phyloP scores from a whole-genome alignment of 2,113 vertebrate species.

The Leucopsar rothschildi region DNA sequence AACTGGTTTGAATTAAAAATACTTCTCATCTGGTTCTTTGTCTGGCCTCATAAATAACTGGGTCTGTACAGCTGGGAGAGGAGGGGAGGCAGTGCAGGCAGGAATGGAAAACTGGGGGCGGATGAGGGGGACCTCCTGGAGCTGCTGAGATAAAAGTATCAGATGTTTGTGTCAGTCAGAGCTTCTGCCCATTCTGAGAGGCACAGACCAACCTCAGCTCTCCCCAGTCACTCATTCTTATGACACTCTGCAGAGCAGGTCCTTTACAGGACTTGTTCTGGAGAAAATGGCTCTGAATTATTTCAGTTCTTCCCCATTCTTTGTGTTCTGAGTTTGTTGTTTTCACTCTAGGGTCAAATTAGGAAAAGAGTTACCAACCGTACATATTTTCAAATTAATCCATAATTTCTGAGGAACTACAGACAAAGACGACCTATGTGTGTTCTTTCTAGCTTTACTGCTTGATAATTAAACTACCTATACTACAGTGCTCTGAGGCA shows the following conservation, averaged over 20 bases:
- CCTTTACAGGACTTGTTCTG: neutral
- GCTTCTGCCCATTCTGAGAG: neutral
- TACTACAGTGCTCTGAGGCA: neutral
- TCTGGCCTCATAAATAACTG: constrained; percentile 13
- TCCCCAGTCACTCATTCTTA: neutral
- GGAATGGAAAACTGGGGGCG: neutral
- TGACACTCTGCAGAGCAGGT: neutral
- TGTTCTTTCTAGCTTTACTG: neutral
- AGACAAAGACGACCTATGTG: neutral
- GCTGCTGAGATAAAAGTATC: neutral
- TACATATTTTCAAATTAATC: neutral
- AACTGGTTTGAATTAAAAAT: constrained; percentile 45
- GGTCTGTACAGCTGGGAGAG: neutral
- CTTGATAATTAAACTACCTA: neutral
- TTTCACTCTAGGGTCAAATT: neutral
- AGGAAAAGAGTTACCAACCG: neutral
- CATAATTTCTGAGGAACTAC: neutral
- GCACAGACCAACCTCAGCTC: neutral
- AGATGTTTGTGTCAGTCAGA: neutral
- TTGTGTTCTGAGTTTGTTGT: neutral
- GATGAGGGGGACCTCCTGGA: neutral
- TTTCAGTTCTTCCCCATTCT: neutral
- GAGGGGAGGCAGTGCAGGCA: neutral
- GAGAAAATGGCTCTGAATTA: neutral
- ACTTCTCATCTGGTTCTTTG: constrained; percentile 7